These are phyloP conservation scores for Schizopygopsis pylzovi DNA, from an alignment of 2,797 vertebrate genomes.

Conservation along the genomic window DNA sequence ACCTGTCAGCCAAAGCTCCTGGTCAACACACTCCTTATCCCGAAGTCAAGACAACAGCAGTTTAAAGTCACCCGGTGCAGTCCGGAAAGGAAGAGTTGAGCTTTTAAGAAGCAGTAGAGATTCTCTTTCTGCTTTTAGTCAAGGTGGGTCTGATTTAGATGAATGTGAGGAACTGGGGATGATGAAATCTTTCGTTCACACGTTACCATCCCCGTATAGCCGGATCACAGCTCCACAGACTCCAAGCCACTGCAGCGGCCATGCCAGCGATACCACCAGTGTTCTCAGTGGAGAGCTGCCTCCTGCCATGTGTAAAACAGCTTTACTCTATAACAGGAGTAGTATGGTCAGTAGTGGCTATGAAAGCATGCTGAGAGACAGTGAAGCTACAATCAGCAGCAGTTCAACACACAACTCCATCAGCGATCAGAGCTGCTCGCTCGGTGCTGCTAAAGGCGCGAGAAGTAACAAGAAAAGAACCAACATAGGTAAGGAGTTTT, in stretches of 20 bases:
- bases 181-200: slow-evolving; percentile 68
- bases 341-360: slow-evolving; percentile 95
- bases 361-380: slow-evolving; percentile 94
- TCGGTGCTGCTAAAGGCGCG: slow-evolving; percentile 78
- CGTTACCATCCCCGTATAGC: slow-evolving; percentile 91
- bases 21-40: slow-evolving; percentile 87
- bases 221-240: slow-evolving; percentile 89
- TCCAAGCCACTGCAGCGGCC: slow-evolving; percentile 87
- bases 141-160: slow-evolving; percentile 75
- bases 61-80: slow-evolving; percentile 85
- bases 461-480: slow-evolving; percentile 86
- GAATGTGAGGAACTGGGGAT: slow-evolving; percentile 67
- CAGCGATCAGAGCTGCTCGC: slow-evolving; percentile 88
- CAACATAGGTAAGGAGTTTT: slow-evolving; percentile 79
- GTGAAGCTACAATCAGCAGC: slow-evolving; percentile 89
- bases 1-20: slow-evolving; percentile 72
- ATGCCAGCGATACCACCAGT: slow-evolving; percentile 92
- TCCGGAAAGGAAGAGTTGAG: slow-evolving; percentile 90
- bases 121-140: slow-evolving; percentile 70
- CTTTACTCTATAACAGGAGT: slow-evolving; percentile 87
- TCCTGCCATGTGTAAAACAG: slow-evolving; percentile 96
- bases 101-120: slow-evolving; percentile 79
- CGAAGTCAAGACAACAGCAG: slow-evolving; percentile 84
- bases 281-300: slow-evolving; percentile 92
- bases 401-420: slow-evolving; percentile 90